Conservation (phyloP, 1,140 invertebrate species). For the Brachionus rubens region DNA sequence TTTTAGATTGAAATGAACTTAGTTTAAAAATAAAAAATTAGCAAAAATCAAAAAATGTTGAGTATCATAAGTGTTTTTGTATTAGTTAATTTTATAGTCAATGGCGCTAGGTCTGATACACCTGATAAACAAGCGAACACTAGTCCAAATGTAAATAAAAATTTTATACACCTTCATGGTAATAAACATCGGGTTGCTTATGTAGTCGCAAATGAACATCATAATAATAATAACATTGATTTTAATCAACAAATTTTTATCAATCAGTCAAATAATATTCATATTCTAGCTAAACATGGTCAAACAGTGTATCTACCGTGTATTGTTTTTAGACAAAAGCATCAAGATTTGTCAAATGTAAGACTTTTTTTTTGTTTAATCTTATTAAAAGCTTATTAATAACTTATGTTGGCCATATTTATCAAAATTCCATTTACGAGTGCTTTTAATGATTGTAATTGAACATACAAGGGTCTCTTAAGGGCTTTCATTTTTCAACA, state of each 20-base stretch:
- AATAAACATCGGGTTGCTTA: neutral
- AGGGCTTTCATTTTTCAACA: too few relatives aligned
- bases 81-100: neutral
- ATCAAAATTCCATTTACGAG: too few relatives aligned
- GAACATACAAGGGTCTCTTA: too few relatives aligned
- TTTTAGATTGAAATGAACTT: too few relatives aligned
- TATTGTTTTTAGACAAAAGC: conserved; percentile 19
- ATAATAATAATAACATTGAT: neutral
- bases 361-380: neutral
- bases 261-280: conserved; percentile 39
- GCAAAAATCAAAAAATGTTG: too few relatives aligned
- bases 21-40: too few relatives aligned
- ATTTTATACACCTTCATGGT: conserved; percentile 40
- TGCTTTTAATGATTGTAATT: too few relatives aligned
- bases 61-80: neutral
- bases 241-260: conserved; percentile 44
- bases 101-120: neutral
- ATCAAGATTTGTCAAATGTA: conserved; percentile 42
- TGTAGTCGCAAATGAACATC: too few relatives aligned
- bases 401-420: too few relatives aligned
- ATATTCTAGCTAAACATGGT: conserved; percentile 40
- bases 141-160: conserved; percentile 36
- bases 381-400: too few relatives aligned
- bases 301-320: conserved; percentile 44
- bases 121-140: neutral